phyloP scores from a whole-genome alignment of 2,113 vertebrate species.

The Indicator maculatus region DNA sequence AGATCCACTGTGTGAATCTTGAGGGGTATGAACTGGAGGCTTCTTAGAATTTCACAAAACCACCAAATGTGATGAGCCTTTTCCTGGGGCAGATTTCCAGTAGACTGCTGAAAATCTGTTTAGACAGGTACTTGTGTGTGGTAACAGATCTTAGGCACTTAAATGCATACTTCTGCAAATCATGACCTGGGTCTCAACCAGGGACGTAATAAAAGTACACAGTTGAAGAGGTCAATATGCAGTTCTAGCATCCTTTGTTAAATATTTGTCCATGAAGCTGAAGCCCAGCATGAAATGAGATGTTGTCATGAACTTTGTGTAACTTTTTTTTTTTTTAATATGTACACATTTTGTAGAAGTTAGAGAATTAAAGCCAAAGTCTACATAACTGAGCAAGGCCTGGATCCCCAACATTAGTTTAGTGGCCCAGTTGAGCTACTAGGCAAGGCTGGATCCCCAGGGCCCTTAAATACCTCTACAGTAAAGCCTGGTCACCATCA shows the following conservation, averaged over 20 bases:
- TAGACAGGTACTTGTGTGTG: not conserved
- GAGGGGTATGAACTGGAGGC: not conserved
- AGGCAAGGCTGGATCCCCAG: not conserved
- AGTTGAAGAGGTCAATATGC: not conserved
- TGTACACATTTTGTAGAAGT: not conserved
- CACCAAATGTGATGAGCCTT: not conserved
- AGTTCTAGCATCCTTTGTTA: not conserved
- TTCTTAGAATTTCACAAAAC: not conserved
- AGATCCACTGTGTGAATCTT: not conserved
- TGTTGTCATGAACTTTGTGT: not conserved
- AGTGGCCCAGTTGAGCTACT: not conserved
- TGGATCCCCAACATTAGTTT: not conserved
- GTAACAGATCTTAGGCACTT: not conserved
- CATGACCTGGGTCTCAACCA: not conserved
- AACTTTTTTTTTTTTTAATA: not conserved
- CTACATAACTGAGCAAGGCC: not conserved
- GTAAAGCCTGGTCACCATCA: not conserved
- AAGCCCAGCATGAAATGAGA: not conserved
- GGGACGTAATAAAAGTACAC: not conserved
- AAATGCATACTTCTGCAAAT: not conserved
- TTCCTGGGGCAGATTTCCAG: not conserved
- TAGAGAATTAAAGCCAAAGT: not conserved
- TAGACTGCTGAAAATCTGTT: not conserved
- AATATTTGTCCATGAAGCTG: not conserved
- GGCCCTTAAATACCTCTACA: not conserved